Evolutionary conservation across 2,888 invertebrate genomes (phyloP).

Genomic region (Adineta ricciae): DNA sequence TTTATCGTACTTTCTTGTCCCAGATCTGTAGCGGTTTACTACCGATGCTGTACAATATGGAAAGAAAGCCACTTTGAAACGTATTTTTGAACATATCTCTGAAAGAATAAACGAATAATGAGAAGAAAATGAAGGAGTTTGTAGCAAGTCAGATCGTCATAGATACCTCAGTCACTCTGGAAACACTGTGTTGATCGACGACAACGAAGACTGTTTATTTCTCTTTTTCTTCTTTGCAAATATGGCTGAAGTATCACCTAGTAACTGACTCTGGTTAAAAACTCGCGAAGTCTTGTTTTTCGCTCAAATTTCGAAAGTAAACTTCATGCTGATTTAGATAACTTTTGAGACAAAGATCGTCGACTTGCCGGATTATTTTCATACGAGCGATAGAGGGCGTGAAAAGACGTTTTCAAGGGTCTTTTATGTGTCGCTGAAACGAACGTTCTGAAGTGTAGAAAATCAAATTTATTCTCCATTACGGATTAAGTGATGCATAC

Average conservation of each 20-base stretch:
- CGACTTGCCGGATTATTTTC: too few relatives aligned
- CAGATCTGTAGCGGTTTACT: constrained; percentile 56
- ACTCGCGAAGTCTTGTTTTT: neutral
- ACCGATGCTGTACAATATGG: constrained; percentile 55
- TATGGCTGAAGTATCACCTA: neutral
- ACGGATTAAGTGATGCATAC: too few relatives aligned
- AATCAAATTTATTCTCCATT: too few relatives aligned
- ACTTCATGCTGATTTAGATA: too few relatives aligned
- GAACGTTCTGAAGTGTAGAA: too few relatives aligned
- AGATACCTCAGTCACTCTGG: constrained; percentile 16
- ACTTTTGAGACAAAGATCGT: too few relatives aligned
- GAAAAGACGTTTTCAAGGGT: too few relatives aligned
- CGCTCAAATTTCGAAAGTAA: neutral
- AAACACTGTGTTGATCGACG: neutral
- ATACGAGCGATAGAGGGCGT: too few relatives aligned
- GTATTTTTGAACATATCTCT: constrained; percentile 54
- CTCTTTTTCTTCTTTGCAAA: neutral
- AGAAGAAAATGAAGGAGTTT: neutral
- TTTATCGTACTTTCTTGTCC: constrained; percentile 56
- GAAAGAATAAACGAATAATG: neutral
- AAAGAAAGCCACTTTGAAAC: constrained; percentile 55
- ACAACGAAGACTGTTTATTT: neutral
- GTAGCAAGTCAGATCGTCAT: constrained; percentile 1
- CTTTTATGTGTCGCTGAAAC: too few relatives aligned
- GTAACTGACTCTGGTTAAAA: neutral